Percentiles rank a stretch among this genome's conserved stretches.
These are phyloP conservation scores for Gari tellinella DNA, from an alignment of 2,888 invertebrate genomes.

Conservation along the genomic window DNA sequence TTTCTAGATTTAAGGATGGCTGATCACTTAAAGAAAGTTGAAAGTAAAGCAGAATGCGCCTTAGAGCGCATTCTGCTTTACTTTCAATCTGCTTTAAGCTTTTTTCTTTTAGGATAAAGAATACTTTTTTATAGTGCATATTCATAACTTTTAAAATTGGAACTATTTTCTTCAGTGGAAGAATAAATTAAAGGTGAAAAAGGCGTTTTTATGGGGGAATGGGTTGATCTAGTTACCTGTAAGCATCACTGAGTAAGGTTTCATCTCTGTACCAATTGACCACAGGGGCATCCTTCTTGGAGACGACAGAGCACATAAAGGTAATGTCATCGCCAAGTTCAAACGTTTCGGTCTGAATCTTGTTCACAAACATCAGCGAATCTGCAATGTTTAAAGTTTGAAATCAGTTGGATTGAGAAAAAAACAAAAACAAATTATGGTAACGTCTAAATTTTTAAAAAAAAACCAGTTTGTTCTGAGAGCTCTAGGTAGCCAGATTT, in stretches of 20 bases:
- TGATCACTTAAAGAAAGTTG: too few species aligned
- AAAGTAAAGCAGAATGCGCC: too few species aligned
- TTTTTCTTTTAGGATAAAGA: too few species aligned
- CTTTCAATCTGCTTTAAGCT: too few species aligned
- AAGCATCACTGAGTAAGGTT: constrained; percentile 71
- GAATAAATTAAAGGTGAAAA: background rate
- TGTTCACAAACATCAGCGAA: constrained; percentile 86
- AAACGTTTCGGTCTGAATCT: constrained; percentile 93
- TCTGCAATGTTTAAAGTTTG: constrained; percentile 88
- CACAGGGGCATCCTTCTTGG: constrained; percentile 73
- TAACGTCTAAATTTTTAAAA: background rate
- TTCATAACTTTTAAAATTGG: too few species aligned
- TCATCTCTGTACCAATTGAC: constrained; percentile 84
- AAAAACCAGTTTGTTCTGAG: background rate
- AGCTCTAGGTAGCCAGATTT: background rate
- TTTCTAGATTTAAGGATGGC: too few species aligned
- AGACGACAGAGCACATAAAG: constrained; percentile 77
- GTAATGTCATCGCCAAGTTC: constrained; percentile 86
- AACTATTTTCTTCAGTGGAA: too few species aligned
- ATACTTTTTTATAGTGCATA: too few species aligned
- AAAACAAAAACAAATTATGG: background rate
- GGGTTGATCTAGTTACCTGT: constrained; percentile 1
- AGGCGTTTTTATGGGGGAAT: background rate
- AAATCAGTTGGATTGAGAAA: too few species aligned
- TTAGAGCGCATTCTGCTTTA: too few species aligned